phyloP scores from a whole-genome alignment of 2,797 vertebrate species.

The Xiphorhynchus erythropygius region DNA sequence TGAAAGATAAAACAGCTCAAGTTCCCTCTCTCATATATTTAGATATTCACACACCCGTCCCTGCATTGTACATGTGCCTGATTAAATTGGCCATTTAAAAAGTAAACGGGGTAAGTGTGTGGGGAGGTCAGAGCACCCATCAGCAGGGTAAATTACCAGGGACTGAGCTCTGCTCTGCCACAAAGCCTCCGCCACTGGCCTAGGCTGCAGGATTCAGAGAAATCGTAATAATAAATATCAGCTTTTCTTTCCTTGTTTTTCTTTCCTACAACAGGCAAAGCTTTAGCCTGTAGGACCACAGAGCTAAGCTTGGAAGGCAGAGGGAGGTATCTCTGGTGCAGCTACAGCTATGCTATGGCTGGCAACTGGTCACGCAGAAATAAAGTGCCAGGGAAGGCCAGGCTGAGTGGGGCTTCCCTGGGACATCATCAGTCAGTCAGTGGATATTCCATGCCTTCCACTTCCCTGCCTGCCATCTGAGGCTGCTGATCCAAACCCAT shows the following conservation, averaged over 20 bases:
- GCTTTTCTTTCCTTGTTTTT: no score
- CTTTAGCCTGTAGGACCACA: not conserved
- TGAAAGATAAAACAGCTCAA: slow-evolving; percentile 55
- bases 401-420: not conserved
- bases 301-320: not conserved
- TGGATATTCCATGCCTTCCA: not conserved
- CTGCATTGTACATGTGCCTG: not conserved
- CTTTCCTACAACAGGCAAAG: fast-evolving
- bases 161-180: not conserved
- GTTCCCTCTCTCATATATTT: slow-evolving; percentile 19
- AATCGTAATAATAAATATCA: not conserved
- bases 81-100: slow-evolving; percentile 29
- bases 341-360: fast-evolving
- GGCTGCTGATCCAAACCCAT: not conserved
- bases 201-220: not conserved
- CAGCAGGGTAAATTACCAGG: not conserved
- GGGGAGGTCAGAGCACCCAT: slow-evolving; percentile 17
- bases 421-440: not conserved
- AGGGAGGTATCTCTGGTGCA: not conserved
- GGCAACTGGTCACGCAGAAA: not conserved
- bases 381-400: not conserved
- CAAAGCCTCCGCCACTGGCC: not conserved
- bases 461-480: not conserved
- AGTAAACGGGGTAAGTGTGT: slow-evolving; percentile 3
- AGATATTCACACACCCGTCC: slow-evolving; percentile 13